Base-by-base conservation (phyloP, 2,797 vertebrate species). In the Otus scops region DNA sequence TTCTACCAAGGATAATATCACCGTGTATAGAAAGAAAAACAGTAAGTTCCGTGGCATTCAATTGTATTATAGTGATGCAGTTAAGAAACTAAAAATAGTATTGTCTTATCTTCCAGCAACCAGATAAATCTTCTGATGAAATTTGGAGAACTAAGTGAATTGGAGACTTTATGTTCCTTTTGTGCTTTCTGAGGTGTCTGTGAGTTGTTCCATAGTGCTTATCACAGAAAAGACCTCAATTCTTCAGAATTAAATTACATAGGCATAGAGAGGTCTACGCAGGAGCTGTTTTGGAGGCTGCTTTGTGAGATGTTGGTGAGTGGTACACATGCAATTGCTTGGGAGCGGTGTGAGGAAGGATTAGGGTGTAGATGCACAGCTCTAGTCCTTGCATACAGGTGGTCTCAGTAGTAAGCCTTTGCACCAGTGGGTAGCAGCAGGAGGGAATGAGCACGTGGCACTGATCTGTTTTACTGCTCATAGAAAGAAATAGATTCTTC, bases 241-340 rank as follows among this genome's bases (percentile, higher is more conserved):
- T 95, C 61, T 79, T 85, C 14, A 19, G 36, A n/a, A 56, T 45
- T 76, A 36, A 85, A 70, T 85, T 51, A 8, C 24, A 1, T 34
- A 22, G n/a, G 11, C 9, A 1, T 11, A 34, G 22, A 34, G 36
- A 51, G 26, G 27, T 75, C 34, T 6, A 15, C 4, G 3, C 3
- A 24, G 61, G 28, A 75, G 20, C 34, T 77, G 14, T 36, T 81
- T 34, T 26, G 45, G 27, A 80, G 36, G 26, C 53, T 61, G 32
- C 43, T 89, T 69, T 59, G 15, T 0, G 0, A 47, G 59, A 7
- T 2, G 1, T 13, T 69, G 43, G 13, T 21, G 45, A 85, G 45
- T 10, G 38, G 43, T 6, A 30, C 9, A 3, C 0, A 4, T 34
- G 30, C 50, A 64, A 6, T 26, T 34, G 22, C 48, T 57, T 53